Evolutionary conservation across 2,113 vertebrate genomes (phyloP), one percentile per base, ranked within the genome.

Genomic region (Eonycteris spelaea): DNA sequence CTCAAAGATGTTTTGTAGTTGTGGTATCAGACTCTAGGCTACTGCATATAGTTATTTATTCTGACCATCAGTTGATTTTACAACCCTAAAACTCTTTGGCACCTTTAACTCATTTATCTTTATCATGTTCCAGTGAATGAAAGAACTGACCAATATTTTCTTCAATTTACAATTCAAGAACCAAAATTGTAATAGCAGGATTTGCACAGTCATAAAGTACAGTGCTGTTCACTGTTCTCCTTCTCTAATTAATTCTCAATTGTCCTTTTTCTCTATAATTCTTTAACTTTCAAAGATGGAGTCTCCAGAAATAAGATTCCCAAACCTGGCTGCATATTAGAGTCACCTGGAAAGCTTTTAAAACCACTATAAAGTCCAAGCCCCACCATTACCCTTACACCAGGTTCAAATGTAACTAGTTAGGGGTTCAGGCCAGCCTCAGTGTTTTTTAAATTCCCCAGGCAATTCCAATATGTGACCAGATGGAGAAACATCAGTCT

Each of bases 221-320:
- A 67, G 19, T 35, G 45, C 10, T 80, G 26, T n/a, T 83, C 43
- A 40, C 14, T 45, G 1, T 59, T 79, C 33, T 91, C 38, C 24
- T 87, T 70, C 75, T 86, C 71, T 38, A 74, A 68, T 65, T 91
- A 94, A 95, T 88, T 90, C 71, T 83, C 63, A 55, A 53, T 91
- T 78, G 71, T 53, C 43, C 40, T 90, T 90, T 51, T 74, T 79
- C 22, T 84, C n/a, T 45, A 45, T 13, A 45, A 55, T n/a, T 48
- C 35, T 85, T 67, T 51, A 55, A 45, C 57, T 61, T 74, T 26
- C 55, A 75, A 94, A 94, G 88, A 70, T 3, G 28, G 45, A 70
- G 5, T 94, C 61, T 70, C 38, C n/a, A 63, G 63, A 71, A 16
- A 7, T 90, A 80, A 43, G 35, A 82, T 12, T 77, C 28, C 73